Percentiles rank a stretch among this genome's conserved stretches.
phyloP scores from a whole-genome alignment of 2,113 vertebrate genomes.

The Hemiscyllium ocellatum region DNA sequence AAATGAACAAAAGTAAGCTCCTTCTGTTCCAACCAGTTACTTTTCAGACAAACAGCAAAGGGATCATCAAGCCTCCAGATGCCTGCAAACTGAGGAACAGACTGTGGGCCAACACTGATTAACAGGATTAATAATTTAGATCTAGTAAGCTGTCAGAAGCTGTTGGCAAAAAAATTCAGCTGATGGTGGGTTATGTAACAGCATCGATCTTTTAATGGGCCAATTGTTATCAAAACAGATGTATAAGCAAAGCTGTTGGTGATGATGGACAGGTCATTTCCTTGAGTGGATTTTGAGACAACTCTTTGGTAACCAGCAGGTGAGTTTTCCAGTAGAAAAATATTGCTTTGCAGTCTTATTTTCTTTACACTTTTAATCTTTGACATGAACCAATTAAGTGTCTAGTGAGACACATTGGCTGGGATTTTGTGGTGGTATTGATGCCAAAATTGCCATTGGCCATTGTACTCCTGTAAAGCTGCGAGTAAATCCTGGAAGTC shows the following conservation, averaged over 20 bases:
- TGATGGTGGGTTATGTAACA: background rate
- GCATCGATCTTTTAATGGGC: background rate
- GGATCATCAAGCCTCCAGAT: background rate
- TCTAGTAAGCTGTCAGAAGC: background rate
- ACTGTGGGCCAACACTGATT: background rate
- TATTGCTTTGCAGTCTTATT: background rate
- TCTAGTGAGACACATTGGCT: background rate
- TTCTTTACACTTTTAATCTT: background rate
- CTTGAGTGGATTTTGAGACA: background rate
- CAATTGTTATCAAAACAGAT: background rate
- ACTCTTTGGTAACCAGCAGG: background rate
- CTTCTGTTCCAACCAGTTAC: background rate
- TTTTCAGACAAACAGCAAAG: background rate
- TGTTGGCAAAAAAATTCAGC: background rate
- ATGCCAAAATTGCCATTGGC: too few species aligned
- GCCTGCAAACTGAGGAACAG: background rate
- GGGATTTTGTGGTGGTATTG: too few species aligned
- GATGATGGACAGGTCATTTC: background rate
- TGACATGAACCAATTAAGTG: background rate
- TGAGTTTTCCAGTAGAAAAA: background rate
- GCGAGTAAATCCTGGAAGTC: too few species aligned
- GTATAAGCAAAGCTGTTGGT: background rate
- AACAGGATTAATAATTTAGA: slow-evolving; percentile 9
- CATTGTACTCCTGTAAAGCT: too few species aligned
- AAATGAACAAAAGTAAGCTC: background rate